These are phyloP conservation scores for Coregonus suidteri DNA, from an alignment of 2,797 vertebrate genomes.

Conservation along the genomic window DNA sequence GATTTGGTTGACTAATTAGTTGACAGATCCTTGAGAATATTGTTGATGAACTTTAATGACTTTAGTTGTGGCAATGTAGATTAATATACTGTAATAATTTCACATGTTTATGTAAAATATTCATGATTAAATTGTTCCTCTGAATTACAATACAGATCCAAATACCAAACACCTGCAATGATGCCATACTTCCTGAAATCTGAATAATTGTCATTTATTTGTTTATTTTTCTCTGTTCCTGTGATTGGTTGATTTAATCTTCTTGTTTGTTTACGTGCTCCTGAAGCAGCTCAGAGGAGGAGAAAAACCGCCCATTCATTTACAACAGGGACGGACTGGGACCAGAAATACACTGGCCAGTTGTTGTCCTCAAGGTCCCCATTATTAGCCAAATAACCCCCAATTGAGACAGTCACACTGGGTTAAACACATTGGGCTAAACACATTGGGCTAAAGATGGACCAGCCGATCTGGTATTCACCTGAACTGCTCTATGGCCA, in stretches of 20 bases:
- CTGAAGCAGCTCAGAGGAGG: conserved; percentile 1
- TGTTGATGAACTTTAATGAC: no score
- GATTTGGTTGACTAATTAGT: no score
- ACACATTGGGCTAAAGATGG: no score
- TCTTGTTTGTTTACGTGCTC: not conserved
- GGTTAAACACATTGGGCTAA: no score
- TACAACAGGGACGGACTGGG: not conserved
- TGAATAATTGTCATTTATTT: conserved; percentile 47
- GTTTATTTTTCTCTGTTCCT: conserved; percentile 37
- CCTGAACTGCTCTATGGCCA: no score
- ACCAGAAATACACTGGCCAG: not conserved
- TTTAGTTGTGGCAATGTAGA: no score
- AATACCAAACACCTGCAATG: conserved; percentile 48
- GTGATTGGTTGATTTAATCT: not conserved
- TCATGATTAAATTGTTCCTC: not conserved
- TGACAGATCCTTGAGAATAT: no score
- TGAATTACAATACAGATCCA: not conserved
- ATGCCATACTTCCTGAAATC: conserved; percentile 29
- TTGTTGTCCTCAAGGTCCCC: no score
- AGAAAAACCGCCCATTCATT: conserved; percentile 49
- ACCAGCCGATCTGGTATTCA: no score
- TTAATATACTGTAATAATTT: no score
- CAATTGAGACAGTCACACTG: no score
- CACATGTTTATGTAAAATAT: not conserved
- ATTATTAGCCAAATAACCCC: no score